Evolutionary conservation across 1,140 invertebrate species (phyloP), one percentile per base, ranked within the genome.

Genomic region (Caerostris extrusa): DNA sequence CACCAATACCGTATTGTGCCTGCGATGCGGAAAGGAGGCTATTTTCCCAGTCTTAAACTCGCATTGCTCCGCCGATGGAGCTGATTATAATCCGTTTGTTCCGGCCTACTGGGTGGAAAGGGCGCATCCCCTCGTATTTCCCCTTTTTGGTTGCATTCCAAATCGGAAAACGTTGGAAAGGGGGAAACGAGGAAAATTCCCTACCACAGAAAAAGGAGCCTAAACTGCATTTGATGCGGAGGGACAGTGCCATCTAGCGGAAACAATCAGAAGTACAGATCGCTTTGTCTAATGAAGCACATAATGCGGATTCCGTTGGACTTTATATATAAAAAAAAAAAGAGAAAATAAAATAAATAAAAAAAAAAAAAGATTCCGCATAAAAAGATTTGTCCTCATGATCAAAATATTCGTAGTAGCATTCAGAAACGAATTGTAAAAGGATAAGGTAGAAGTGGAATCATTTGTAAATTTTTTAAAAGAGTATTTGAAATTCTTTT

Each of bases 11-110:
- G 34, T 34, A 34, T 34, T 34, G 34, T 34, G 34, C 34, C 34
- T 77, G 19, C 4, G 8, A 8, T 3, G 7, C 8, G 12, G 3
- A 50, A 53, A 77, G 50, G 12, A 2, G 19, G 67, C 34, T 12
- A 77, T 77, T 77, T 53, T 77, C 8, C 12, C 34, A 53, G 7
- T 77, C 50, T 53, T 53, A 12, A 77, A 77, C 71, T 77, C 53
- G 71, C 6, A 53, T 88, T 2, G 4, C 0, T 67, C 1, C 34
- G 7, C 60, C 3, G n/a, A 88, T 88, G 56, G n/a, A 64, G 12
- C 69, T 90, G 55, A 60, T 61, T 53, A 60, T 90, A 90, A 57
- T 90, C 64, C 86, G n/a, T 71, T 90, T 50, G 69, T 60, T 90
- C 57, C 19, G 8, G 69, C 7, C 71, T 58, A 53, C 34, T 60